phyloP scores from a whole-genome alignment of 2,113 vertebrate species.

The Indicator indicator region DNA sequence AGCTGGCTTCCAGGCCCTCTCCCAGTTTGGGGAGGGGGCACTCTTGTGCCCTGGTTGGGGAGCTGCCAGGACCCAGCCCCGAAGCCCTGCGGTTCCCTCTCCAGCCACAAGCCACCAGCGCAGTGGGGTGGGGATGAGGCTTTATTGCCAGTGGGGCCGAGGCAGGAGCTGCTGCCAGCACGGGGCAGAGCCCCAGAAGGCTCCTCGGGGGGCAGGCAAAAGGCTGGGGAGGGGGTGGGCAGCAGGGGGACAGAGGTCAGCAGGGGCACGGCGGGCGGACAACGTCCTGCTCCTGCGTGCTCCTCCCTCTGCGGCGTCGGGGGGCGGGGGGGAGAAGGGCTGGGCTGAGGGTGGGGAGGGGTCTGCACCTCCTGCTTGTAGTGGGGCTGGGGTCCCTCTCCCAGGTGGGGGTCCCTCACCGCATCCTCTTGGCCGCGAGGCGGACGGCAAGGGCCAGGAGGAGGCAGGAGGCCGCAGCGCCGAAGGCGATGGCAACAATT shows the following conservation, averaged over 20 bases:
- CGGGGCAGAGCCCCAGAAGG: no score
- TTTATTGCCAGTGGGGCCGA: neutral
- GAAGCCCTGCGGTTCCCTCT: neutral
- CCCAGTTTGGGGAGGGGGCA: accelerated
- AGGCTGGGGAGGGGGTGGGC: neutral
- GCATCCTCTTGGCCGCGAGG: slow-evolving; percentile 49
- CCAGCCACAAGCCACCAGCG: neutral
- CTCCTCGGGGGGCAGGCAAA: no score
- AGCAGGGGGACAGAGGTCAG: neutral
- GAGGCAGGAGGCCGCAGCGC: slow-evolving; percentile 43
- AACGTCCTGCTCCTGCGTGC: slow-evolving; percentile 4
- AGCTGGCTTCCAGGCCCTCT: neutral
- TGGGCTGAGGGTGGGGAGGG: neutral
- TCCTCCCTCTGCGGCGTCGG: neutral
- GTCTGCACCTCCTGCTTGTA: no score
- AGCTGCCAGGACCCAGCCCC: accelerated
- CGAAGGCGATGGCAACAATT: slow-evolving; percentile 63
- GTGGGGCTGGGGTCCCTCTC: neutral
- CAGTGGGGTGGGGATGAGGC: neutral
- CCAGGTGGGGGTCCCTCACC: slow-evolving; percentile 36
- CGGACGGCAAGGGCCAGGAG: slow-evolving; percentile 39
- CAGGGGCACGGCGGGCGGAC: slow-evolving; percentile 15
- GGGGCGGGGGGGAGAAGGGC: accelerated
- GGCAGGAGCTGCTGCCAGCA: accelerated
- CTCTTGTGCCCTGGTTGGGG: accelerated